These are phyloP conservation scores for Platichthys flesus DNA, from an alignment of 2,113 vertebrate species.

Conservation along the genomic window DNA sequence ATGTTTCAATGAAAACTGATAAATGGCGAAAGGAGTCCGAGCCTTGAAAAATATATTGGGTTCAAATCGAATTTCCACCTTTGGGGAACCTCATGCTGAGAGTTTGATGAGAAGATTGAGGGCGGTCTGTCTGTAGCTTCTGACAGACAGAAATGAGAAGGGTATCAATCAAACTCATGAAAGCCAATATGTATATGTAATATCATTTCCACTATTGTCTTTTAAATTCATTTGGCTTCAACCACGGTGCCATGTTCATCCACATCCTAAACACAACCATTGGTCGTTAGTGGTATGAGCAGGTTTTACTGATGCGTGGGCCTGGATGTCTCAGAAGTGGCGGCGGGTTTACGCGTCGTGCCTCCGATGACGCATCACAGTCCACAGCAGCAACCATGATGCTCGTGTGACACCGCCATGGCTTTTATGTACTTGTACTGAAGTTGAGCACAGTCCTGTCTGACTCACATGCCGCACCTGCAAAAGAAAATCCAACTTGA, in stretches of 20 bases:
- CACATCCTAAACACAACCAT: not conserved
- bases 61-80: not conserved
- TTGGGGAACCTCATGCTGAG: not conserved
- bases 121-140: no score
- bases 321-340: not conserved
- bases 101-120: not conserved
- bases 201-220: not conserved
- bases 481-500: not conserved
- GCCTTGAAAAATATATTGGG: not conserved
- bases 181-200: not conserved
- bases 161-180: not conserved
- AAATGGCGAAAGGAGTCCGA: not conserved
- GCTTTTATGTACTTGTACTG: not conserved
- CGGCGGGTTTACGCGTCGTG: slow-evolving; percentile 1
- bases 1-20: not conserved
- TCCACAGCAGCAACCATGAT: not conserved
- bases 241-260: not conserved
- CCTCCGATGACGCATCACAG: slow-evolving; percentile 8
- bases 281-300: not conserved
- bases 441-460: not conserved
- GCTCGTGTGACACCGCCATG: not conserved
- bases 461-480: slow-evolving; percentile 57
- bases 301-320: not conserved
- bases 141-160: no score
- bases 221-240: not conserved